Base-by-base conservation (phyloP, 2,888 invertebrate genomes). In the Oscheius onirici region DNA sequence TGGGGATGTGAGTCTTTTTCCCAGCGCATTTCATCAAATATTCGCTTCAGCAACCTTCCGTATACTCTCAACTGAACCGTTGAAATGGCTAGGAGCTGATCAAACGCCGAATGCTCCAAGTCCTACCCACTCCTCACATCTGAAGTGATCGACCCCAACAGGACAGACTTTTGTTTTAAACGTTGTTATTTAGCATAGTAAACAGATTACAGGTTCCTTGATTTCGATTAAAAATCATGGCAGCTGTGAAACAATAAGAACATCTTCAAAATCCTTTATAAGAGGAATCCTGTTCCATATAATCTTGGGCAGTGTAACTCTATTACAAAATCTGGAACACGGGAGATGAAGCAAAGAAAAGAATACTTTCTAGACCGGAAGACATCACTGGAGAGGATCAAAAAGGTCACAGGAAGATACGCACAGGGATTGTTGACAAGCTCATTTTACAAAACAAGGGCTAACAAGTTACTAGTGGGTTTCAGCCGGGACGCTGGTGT, bases 1-100 rank as follows among this genome's bases (percentile, higher is more conserved):
- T 83, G 81, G 78, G 83, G 67, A 72, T 24, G 67, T 73, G 28
- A 26, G 67, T 67, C 15, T 61, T 40, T 20, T 69, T 20, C 28
- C 44, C 22, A 46, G 22, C 28, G 26, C 13, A 20, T 28, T n/a
- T 11, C 5, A 5, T 20, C 3, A 55, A 20, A 17, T n/a, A n/a
- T 28, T 28, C 5, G 13, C 60, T 71, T 49, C 71, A 71, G 71
- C 43, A 3, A 24, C 28, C 13, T 72, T 43, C 41, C 60, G 61
- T n/a, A n/a, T 13, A 40, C 20, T 72, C 11, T 24, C 49, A 13
- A 22, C 24, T n/a, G 72, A 72, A 24, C 68, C 72, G 13, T 24
- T 69, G 44, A 51, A 41, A 69, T 72, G 60, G 61, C 63, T 72
- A 61, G 72, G 66, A 28, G 71, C 65, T 52, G 69, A 72, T 55